Conservation (phyloP, 92 coral and sea anemone genomes). For the Epizoanthus stellaris region DNA sequence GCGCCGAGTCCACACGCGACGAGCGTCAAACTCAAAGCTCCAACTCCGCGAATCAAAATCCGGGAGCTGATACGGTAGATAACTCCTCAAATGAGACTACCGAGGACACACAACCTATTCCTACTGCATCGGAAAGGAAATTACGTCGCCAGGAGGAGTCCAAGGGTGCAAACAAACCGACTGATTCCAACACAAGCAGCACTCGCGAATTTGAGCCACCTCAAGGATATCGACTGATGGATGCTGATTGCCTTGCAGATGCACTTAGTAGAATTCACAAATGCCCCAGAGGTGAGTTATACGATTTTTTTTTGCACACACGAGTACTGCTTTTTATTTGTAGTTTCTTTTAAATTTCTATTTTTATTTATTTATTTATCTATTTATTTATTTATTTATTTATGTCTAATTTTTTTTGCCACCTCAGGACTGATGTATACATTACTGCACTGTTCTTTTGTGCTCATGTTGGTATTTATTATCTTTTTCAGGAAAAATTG, state of each 20-base stretch:
- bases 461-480: constrained; percentile 4
- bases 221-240: constrained; percentile 29
- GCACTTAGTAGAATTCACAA: constrained; percentile 14
- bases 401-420: not conserved
- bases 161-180: not conserved
- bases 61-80: not conserved
- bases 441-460: not conserved
- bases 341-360: not conserved
- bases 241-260: constrained; percentile 25
- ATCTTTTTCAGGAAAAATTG: not conserved
- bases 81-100: not conserved
- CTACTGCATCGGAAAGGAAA: not conserved
- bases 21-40: not conserved
- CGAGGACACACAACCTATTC: not conserved
- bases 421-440: not conserved
- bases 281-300: constrained; percentile 19
- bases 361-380: not conserved
- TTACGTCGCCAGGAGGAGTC: constrained; percentile 9
- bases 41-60: not conserved
- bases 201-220: not conserved
- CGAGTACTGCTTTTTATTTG: not conserved
- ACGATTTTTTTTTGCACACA: constrained; percentile 12
- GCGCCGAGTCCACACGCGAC: not conserved
- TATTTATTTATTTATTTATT: not conserved
- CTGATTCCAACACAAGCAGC: not conserved